phyloP scores from a whole-genome alignment of 2,113 vertebrate genomes.

The Myrmecophaga tridactyla region DNA sequence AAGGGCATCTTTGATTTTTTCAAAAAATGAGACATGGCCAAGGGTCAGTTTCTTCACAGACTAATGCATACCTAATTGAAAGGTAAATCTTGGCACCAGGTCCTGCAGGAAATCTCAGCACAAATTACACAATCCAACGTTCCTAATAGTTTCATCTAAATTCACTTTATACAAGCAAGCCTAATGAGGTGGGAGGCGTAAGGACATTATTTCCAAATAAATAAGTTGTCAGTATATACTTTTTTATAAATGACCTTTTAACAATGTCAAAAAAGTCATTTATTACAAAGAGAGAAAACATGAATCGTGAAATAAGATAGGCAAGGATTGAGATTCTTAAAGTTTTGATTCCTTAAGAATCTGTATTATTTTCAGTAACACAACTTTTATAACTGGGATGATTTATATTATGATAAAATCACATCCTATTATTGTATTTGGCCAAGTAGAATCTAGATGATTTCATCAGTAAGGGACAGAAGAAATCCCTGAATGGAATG shows the following conservation, averaged over 20 bases:
- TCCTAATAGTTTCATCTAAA: not conserved
- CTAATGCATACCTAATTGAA: not conserved
- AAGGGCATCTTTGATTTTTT: not conserved
- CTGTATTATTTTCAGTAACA: not conserved
- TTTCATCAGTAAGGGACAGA: not conserved
- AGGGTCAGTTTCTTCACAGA: not conserved
- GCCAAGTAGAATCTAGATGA: not conserved
- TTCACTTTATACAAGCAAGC: not conserved
- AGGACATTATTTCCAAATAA: not conserved
- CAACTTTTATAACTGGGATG: not conserved
- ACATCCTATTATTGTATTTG: not conserved
- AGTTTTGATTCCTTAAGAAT: not conserved
- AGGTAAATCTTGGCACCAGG: not conserved
- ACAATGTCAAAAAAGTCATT: constrained; percentile 10
- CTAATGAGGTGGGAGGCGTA: not conserved
- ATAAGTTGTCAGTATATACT: not conserved
- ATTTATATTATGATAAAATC: constrained; percentile 3
- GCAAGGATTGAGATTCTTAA: not conserved
- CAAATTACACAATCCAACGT: constrained; percentile 23
- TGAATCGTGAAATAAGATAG: not conserved
- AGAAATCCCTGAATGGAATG: not conserved
- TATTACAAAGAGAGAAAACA: too few species aligned
- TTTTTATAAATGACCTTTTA: constrained; percentile 8
- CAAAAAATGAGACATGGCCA: not conserved
- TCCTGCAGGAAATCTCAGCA: constrained; percentile 28